A percentile compares a stretch with the other conserved stretches of the same genome.
Conservation (phyloP, 2,888 invertebrate species). For the Phragmatobia fuliginosa region DNA sequence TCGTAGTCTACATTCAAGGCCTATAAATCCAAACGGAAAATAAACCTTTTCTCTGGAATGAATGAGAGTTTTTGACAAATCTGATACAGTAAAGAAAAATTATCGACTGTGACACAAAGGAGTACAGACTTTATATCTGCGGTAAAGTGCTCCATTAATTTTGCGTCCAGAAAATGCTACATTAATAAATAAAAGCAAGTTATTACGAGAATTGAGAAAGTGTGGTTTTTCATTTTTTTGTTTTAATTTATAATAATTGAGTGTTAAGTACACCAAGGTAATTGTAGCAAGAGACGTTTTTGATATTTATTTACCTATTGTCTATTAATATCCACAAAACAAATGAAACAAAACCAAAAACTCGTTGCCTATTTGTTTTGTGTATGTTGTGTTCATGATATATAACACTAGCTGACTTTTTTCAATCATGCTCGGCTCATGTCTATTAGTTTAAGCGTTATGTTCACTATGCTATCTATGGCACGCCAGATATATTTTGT, state of each 20-base stretch:
- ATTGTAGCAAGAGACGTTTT: neutral
- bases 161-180: too few species aligned
- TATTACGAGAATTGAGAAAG: neutral
- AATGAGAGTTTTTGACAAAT: conserved; percentile 35
- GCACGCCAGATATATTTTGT: too few species aligned
- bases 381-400: too few species aligned
- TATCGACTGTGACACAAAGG: conserved; percentile 33
- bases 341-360: too few species aligned
- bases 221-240: neutral
- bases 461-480: too few species aligned
- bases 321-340: too few species aligned
- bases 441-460: too few species aligned
- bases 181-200: neutral
- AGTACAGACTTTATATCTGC: conserved; percentile 24
- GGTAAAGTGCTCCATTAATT: neutral
- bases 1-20: conserved; percentile 37
- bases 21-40: conserved; percentile 47
- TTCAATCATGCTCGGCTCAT: too few species aligned
- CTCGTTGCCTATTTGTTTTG: too few species aligned
- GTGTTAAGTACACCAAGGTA: neutral
- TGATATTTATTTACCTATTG: neutral
- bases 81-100: conserved; percentile 40
- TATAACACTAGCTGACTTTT: too few species aligned
- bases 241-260: neutral
- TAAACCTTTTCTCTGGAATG: conserved; percentile 32